A percentile compares a stretch with the other conserved stretches of the same genome.
phyloP scores from a whole-genome alignment of 2,797 vertebrate genomes.

The Lagocephalus sceleratus region DNA sequence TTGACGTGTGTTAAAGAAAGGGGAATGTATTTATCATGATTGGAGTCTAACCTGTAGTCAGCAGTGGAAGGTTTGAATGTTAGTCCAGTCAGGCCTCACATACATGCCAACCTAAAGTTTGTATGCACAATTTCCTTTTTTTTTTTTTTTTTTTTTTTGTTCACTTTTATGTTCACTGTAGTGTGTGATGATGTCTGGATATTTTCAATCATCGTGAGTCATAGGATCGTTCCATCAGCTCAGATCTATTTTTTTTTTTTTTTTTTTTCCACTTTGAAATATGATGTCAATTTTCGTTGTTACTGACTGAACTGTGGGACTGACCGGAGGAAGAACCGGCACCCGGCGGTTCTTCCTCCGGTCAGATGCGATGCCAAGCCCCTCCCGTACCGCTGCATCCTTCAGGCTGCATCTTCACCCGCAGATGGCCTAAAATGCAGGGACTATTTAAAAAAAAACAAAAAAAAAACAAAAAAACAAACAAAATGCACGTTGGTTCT shows the following conservation, averaged over 20 bases:
- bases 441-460: not conserved
- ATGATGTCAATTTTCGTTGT: constrained; percentile 70
- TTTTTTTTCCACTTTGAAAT: constrained; percentile 41
- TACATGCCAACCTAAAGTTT: constrained; percentile 57
- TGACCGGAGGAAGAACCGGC: constrained; percentile 49
- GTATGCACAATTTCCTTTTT: constrained; percentile 42
- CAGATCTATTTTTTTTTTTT: no score
- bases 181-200: constrained; percentile 40
- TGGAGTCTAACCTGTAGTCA: constrained; percentile 38
- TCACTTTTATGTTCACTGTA: constrained; percentile 38
- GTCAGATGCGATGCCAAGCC: constrained; percentile 73
- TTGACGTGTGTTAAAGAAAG: constrained; percentile 36
- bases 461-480: constrained; percentile 7
- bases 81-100: constrained; percentile 53
- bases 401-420: constrained; percentile 31
- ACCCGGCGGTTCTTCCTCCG: constrained; percentile 61
- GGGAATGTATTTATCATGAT: constrained; percentile 50
- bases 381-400: constrained; percentile 61
- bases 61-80: constrained; percentile 62
- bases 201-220: constrained; percentile 46
- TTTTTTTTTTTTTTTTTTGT: constrained; percentile 46
- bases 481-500: constrained; percentile 47
- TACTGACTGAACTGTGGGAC: constrained; percentile 76
- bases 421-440: constrained; percentile 48
- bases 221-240: constrained; percentile 29